Base-by-base conservation (phyloP, 1,140 invertebrate species). In the Lepidotrigona ventralis region DNA sequence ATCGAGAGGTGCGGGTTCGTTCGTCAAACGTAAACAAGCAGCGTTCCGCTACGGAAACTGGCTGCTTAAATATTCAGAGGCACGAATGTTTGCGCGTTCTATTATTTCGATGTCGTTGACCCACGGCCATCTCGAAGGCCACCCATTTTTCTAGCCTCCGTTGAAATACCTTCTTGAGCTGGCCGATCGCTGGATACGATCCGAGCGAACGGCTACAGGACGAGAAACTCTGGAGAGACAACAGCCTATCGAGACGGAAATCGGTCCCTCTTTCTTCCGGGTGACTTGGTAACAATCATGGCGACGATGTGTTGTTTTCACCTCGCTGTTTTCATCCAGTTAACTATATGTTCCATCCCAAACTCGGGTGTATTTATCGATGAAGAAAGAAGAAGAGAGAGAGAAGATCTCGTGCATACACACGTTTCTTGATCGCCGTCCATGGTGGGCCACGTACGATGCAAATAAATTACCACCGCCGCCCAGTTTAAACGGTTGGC, bases 71-170 rank as follows among this genome's bases (percentile, higher is more conserved):
- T 83, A 83, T 83, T 83, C 81, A 54, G 46, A 39, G 66, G 21
- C 66, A 17, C 12, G 46, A 78, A 54, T 70, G 74, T 69, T 80
- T 75, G 71, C 71, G 29, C 17, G 60, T 75, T 23, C 60, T 39
- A 21, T 81, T 64, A 84, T 87, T 81, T 23, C 21, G n/a, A 33
- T 78, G 85, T 81, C 86, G 79, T 87, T 85, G 76, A 71, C 86
- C 86, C 60, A 66, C 63, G 58, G 79, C 54, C 70, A 19, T n/a
- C 33, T n/a, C 74, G 79, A 87, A 88, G 71, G 66, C 71, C 75
- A 71, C 73, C 76, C 70, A 81, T 83, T 73, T 85, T 75, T 74
- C 46, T 70, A 26, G 70, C 53, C 54, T 19, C 29, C 23, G 17
- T 8, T 51, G 21, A 39, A 56, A 56, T 23, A 8, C 19, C 19